Evolutionary conservation across 92 coral and sea anemone genomes (phyloP).

Genomic region (Phenganax subtilis): DNA sequence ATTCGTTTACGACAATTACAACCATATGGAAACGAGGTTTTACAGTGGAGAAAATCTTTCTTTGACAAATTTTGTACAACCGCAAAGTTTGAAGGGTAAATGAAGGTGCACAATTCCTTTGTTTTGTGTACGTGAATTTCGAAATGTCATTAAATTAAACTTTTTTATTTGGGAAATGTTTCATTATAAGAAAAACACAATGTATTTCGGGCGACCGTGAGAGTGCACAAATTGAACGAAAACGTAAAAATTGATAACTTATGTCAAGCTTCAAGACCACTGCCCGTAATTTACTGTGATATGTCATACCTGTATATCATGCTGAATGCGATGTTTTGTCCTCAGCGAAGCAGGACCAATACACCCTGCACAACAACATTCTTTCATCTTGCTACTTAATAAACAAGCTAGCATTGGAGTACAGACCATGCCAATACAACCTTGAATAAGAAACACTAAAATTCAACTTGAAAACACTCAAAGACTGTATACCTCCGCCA

Average conservation of each 20-base stretch:
- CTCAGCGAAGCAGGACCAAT: conserved; percentile 14
- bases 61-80: no score
- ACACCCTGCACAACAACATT: conserved; percentile 39
- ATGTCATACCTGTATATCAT: conserved; percentile 25
- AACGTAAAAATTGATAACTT: no score
- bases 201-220: neutral
- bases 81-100: no score
- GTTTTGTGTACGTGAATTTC: no score
- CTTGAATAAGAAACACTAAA: neutral
- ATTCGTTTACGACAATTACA: no score
- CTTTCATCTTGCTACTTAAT: conserved; percentile 23
- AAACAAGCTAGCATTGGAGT: neutral
- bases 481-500: neutral
- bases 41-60: no score
- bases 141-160: no score
- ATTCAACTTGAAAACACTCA: neutral
- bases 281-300: neutral
- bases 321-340: conserved; percentile 32
- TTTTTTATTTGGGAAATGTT: no score
- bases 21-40: no score
- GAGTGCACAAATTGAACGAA: neutral
- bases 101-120: no score
- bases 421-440: conserved; percentile 32
- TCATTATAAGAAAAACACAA: no score
- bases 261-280: no score